Evolutionary conservation across 2,113 vertebrate genomes (phyloP).

Genomic region (Prionailurus viverrinus): DNA sequence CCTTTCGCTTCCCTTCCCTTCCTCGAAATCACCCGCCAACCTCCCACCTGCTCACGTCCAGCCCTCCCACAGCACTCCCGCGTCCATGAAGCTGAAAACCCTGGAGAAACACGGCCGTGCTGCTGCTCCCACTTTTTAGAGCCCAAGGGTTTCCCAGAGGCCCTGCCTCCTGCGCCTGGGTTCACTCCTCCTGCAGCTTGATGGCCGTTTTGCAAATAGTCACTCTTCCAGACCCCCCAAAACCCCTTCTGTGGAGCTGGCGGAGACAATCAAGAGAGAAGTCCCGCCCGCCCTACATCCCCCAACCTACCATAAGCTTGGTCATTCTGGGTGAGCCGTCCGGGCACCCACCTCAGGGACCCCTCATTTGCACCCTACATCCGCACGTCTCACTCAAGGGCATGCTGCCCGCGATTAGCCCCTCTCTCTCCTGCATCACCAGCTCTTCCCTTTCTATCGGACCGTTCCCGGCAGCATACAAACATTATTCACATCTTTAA

Average conservation of each 20-base stretch:
- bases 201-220: neutral
- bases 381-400: neutral
- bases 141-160: neutral
- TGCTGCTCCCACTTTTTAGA: neutral
- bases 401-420: no score
- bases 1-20: neutral
- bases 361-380: neutral
- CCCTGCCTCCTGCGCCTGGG: neutral
- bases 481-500: neutral
- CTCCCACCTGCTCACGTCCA: accelerated
- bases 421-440: no score
- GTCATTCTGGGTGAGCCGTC: neutral
- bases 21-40: no score
- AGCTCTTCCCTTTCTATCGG: neutral
- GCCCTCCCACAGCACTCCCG: accelerated
- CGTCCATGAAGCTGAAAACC: neutral
- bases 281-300: neutral
- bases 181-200: neutral
- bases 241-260: neutral
- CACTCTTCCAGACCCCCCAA: neutral
- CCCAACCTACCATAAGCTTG: neutral
- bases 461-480: neutral
- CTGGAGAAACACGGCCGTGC: accelerated
- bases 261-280: neutral
- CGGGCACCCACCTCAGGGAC: neutral